These are phyloP conservation scores for Benthosema pterotum DNA, from an alignment of 2,797 vertebrate species.

Conservation along the genomic window DNA sequence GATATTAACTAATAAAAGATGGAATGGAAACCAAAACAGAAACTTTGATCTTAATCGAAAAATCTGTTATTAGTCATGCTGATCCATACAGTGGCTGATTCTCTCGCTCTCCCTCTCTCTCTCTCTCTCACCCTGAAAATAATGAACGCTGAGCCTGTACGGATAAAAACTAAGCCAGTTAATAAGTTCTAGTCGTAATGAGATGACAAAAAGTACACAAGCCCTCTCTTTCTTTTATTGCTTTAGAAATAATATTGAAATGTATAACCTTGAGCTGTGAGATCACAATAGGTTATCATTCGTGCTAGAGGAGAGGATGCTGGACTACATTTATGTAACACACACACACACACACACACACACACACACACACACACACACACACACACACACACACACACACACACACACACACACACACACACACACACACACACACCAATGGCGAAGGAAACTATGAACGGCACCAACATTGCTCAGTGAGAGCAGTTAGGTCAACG, in stretches of 20 bases:
- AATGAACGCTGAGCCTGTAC: conserved; percentile 82
- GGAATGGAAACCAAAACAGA: conserved; percentile 69
- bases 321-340: too few species aligned
- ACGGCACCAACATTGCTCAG: too few species aligned
- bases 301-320: conserved; percentile 32
- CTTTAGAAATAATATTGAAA: conserved; percentile 77
- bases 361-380: too few species aligned
- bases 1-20: conserved; percentile 74
- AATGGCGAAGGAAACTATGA: background rate
- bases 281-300: conserved; percentile 64
- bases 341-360: too few species aligned
- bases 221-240: conserved; percentile 71
- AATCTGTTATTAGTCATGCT: conserved; percentile 71
- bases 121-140: conserved; percentile 56
- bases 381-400: too few species aligned
- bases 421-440: too few species aligned
- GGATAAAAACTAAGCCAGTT: conserved; percentile 82
- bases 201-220: conserved; percentile 72
- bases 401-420: too few species aligned
- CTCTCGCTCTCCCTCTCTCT: conserved; percentile 40
- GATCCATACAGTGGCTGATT: conserved; percentile 46
- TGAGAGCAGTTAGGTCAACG: too few species aligned
- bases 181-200: conserved; percentile 77
- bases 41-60: conserved; percentile 78
- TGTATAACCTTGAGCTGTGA: conserved; percentile 74